Conservation (phyloP, 2,888 invertebrate species). For the Leptopilina syphax region DNA sequence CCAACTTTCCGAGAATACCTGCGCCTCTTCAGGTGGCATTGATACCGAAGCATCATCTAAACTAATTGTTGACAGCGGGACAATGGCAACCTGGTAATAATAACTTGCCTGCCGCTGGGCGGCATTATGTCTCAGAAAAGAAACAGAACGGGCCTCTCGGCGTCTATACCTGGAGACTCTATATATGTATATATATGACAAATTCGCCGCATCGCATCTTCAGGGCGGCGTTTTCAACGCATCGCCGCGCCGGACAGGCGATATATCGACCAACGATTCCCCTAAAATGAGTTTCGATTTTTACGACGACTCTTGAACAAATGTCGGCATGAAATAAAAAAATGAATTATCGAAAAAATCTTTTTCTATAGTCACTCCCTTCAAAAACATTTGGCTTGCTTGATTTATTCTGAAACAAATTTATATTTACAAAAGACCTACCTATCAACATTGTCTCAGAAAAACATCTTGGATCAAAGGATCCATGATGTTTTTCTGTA, state of each 20-base stretch:
- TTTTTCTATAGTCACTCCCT: background rate
- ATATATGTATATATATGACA: slow-evolving; percentile 45
- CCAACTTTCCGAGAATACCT: slow-evolving; percentile 41
- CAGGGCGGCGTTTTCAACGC: slow-evolving; percentile 48
- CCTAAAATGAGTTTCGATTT: slow-evolving; percentile 37
- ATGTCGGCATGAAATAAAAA: slow-evolving; percentile 34
- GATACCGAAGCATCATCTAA: slow-evolving; percentile 71
- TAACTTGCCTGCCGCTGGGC: slow-evolving; percentile 66
- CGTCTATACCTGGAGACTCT: slow-evolving; percentile 40
- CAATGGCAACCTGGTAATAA: slow-evolving; percentile 69
- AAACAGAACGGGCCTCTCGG: slow-evolving; percentile 31
- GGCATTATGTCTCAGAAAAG: slow-evolving; percentile 41
- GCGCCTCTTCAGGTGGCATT: slow-evolving; percentile 47
- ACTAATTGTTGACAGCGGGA: slow-evolving; percentile 74
- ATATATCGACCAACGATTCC: slow-evolving; percentile 36
- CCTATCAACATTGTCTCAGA: too few relatives aligned
- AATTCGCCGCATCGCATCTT: slow-evolving; percentile 48
- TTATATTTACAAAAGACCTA: too few relatives aligned
- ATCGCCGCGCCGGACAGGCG: slow-evolving; percentile 30
- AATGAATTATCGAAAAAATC: slow-evolving; percentile 20
- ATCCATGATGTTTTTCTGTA: too few relatives aligned
- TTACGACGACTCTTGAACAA: slow-evolving; percentile 34
- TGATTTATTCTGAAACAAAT: too few relatives aligned
- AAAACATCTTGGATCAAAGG: too few relatives aligned
- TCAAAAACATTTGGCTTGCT: slow-evolving; percentile 4